Percentiles rank a stretch among this genome's conserved stretches.
Conservation (phyloP, 2,113 vertebrate species). For the Galeopterus variegatus region DNA sequence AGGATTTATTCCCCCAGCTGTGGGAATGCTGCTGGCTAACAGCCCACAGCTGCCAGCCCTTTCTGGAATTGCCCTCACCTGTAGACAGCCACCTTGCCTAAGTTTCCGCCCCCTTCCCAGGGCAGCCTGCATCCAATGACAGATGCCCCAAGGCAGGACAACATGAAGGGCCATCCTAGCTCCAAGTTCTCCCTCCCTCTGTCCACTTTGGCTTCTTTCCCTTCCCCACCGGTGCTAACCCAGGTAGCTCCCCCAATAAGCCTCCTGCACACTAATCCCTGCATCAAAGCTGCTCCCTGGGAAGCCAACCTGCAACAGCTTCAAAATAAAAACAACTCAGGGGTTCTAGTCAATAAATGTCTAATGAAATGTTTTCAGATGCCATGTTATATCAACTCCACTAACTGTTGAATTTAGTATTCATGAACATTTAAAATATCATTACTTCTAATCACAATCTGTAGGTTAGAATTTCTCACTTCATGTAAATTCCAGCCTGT, state of each 20-base stretch:
- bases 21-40: background rate
- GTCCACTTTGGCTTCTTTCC: background rate
- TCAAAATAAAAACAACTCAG: background rate
- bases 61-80: background rate
- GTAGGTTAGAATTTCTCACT: background rate
- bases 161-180: background rate
- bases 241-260: background rate
- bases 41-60: background rate
- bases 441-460: background rate
- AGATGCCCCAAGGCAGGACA: background rate
- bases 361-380: background rate
- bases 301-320: background rate
- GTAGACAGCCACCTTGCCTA: too few relatives aligned
- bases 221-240: background rate
- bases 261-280: background rate
- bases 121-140: background rate
- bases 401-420: background rate
- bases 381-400: background rate
- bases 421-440: background rate
- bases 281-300: background rate
- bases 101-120: background rate
- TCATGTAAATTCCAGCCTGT: background rate
- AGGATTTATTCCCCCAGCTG: too few relatives aligned
- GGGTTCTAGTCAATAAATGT: background rate
- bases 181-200: background rate